Conservation (phyloP, 2,797 vertebrate genomes). For the Sciaenops ocellatus region DNA sequence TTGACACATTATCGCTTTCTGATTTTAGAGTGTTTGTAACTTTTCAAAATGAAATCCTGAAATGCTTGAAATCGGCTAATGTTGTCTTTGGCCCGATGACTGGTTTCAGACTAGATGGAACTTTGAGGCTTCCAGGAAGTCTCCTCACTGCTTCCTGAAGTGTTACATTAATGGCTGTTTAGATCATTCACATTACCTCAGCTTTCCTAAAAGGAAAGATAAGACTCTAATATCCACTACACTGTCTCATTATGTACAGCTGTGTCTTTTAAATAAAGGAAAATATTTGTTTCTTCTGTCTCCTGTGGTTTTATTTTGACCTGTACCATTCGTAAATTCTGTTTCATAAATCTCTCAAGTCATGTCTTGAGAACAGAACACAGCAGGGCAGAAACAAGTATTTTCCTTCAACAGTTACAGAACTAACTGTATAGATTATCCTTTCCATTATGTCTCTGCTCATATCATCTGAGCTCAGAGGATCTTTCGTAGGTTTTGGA, state of each 20-base stretch:
- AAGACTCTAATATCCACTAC: not conserved
- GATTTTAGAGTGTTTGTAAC: conserved; percentile 7
- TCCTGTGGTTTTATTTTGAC: conserved; percentile 81
- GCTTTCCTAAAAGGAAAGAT: conserved; percentile 15
- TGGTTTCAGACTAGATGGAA: conserved; percentile 23
- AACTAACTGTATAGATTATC: not conserved
- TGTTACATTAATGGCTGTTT: not conserved
- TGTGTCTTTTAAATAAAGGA: conserved; percentile 91
- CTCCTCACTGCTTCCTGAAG: conserved; percentile 22
- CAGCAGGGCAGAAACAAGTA: conserved; percentile 85
- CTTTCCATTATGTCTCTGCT: not conserved
- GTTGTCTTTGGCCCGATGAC: conserved; percentile 2
- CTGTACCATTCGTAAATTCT: conserved; percentile 26
- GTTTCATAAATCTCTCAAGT: conserved; percentile 24
- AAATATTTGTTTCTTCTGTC: conserved; percentile 95
- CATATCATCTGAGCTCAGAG: not conserved
- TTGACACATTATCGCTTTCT: not conserved
- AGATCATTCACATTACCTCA: conserved; percentile 37
- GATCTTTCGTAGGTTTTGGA: not conserved
- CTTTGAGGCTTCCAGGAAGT: conserved; percentile 59
- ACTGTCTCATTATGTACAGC: conserved; percentile 68
- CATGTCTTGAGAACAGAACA: conserved; percentile 29
- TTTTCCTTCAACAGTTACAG: conserved; percentile 77
- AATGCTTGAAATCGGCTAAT: conserved; percentile 15
- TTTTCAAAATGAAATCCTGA: conserved; percentile 33